Conservation (phyloP, 2,113 vertebrate genomes). For the Dascyllus trimaculatus region DNA sequence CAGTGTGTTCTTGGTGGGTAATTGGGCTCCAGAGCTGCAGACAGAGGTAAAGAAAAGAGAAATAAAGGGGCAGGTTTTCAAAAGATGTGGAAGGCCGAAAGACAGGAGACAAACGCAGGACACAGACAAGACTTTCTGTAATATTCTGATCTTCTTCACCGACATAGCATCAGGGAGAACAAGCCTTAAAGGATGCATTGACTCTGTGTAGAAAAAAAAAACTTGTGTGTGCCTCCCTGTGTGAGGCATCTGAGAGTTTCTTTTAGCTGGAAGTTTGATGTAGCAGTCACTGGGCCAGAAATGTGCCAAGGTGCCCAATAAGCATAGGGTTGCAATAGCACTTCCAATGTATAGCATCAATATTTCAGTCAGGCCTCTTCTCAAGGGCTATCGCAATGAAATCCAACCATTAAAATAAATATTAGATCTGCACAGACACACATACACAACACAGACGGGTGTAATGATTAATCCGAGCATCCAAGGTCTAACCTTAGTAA, state of each 20-base stretch:
- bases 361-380: conserved; percentile 54
- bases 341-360: conserved; percentile 37
- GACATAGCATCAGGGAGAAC: conserved; percentile 19
- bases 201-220: neutral
- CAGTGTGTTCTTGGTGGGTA: conserved; percentile 73
- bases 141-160: conserved; percentile 35
- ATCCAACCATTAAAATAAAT: conserved; percentile 47
- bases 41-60: conserved; percentile 48
- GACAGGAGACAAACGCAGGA: conserved; percentile 40
- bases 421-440: conserved; percentile 25
- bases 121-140: conserved; percentile 44
- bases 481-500: conserved; percentile 64
- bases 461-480: conserved; percentile 72
- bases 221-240: neutral
- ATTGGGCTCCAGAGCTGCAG: conserved; percentile 77
- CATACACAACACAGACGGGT: conserved; percentile 29
- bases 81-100: conserved; percentile 35
- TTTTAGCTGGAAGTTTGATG: conserved; percentile 35
- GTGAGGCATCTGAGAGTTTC: neutral
- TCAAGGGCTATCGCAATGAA: conserved; percentile 49
- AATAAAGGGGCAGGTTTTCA: conserved; percentile 57
- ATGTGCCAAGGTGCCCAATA: neutral
- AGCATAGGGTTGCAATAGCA: conserved; percentile 12
- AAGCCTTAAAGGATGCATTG: neutral
- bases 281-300: conserved; percentile 7